These are phyloP conservation scores for Acholoe squamosa DNA, from an alignment of 2,888 invertebrate species.

Conservation along the genomic window DNA sequence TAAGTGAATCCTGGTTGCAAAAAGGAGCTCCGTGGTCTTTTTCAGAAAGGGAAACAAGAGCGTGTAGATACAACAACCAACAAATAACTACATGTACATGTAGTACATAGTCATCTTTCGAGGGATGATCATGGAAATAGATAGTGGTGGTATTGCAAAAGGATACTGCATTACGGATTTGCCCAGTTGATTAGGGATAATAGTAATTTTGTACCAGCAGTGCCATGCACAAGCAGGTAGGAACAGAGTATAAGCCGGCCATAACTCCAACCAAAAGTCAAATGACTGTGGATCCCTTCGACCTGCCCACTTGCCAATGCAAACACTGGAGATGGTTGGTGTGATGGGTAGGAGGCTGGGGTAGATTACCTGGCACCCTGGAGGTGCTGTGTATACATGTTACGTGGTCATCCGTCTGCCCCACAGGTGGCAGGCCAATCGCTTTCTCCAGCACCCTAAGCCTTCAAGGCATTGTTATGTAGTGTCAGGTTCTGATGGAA, in stretches of 20 bases:
- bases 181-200: no score
- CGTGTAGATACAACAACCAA: no score
- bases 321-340: neutral
- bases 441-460: neutral
- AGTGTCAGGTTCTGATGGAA: neutral
- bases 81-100: neutral
- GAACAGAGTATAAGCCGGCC: neutral
- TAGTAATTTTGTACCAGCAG: no score
- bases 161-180: no score
- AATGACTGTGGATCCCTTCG: neutral
- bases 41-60: no score
- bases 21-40: no score
- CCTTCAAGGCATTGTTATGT: neutral
- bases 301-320: neutral
- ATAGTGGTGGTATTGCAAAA: no score
- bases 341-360: neutral
- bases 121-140: no score
- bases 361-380: neutral
- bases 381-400: constrained; percentile 34
- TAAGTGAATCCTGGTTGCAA: no score
- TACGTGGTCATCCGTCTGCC: constrained; percentile 16
- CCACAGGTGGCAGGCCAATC: constrained; percentile 4
- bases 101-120: neutral
- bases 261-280: neutral
- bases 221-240: no score